Conservation (phyloP, 2,113 vertebrate species). For the Enhydra lutris region DNA sequence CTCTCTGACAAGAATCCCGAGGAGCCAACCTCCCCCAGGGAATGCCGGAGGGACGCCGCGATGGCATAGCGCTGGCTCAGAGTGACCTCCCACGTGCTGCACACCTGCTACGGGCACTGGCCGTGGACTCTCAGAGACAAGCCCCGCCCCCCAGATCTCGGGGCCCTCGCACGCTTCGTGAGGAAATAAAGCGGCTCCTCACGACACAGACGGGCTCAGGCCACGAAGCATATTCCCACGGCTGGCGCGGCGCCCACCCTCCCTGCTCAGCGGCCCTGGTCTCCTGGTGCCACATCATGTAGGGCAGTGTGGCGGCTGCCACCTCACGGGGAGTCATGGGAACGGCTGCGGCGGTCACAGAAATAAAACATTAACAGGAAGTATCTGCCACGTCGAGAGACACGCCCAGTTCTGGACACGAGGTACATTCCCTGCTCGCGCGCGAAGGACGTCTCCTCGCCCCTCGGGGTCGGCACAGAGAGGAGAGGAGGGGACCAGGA, state of each 20-base stretch:
- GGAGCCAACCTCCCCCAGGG: too few species aligned
- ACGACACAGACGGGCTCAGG: background rate
- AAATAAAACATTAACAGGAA: background rate
- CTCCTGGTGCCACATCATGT: background rate
- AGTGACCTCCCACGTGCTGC: background rate
- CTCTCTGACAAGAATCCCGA: background rate
- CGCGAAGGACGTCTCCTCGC: background rate
- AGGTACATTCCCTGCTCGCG: background rate
- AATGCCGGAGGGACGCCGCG: background rate
- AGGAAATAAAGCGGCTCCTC: background rate
- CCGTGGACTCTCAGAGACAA: background rate
- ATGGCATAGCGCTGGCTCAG: background rate
- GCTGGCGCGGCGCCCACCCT: background rate
- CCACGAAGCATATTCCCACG: too few species aligned
- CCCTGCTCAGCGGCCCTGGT: background rate
- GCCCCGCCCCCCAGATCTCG: too few species aligned
- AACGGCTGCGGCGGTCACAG: background rate
- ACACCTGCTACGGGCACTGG: background rate
- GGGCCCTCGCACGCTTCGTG: background rate
- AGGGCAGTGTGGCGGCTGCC: background rate
- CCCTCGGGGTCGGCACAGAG: background rate
- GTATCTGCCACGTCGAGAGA: rapidly evolving
- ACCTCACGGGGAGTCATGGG: background rate
- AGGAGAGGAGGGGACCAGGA: background rate
- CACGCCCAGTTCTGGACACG: background rate